phyloP scores from a whole-genome alignment of 2,888 invertebrate species.

The Drosophila picticornis region DNA sequence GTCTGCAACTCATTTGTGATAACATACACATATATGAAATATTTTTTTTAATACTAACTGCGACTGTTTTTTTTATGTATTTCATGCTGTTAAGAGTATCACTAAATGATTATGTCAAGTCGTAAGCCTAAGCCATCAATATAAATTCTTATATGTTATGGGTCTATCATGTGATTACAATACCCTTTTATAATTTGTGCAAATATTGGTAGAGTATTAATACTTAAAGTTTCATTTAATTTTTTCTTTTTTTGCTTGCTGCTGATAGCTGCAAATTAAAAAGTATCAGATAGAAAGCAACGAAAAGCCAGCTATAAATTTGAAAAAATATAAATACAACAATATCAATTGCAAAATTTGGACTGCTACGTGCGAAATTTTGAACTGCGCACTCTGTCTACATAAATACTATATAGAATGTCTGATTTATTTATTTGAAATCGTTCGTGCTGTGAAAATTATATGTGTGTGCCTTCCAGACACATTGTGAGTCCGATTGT shows the following conservation, averaged over 20 bases:
- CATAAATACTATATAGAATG: conserved; percentile 8
- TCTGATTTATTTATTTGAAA: conserved; percentile 40
- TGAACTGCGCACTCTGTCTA: conserved; percentile 11
- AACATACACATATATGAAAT: background rate
- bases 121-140: background rate
- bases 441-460: conserved; percentile 27
- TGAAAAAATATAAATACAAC: conserved; percentile 27
- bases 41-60: background rate
- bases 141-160: conserved; percentile 8
- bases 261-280: conserved; percentile 60
- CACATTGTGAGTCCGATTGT: conserved; percentile 34
- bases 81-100: background rate
- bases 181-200: conserved; percentile 23
- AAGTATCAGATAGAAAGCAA: conserved; percentile 32
- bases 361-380: conserved; percentile 3
- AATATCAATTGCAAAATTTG: conserved; percentile 4
- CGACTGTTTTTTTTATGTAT: background rate
- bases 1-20: conserved; percentile 8
- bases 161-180: conserved; percentile 45
- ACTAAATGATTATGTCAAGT: background rate
- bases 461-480: conserved; percentile 1
- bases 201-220: conserved; percentile 26
- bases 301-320: conserved; percentile 43
- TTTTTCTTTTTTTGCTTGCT: background rate
- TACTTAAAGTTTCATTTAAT: conserved; percentile 4